phyloP scores from a whole-genome alignment of 1,140 invertebrate species.

The Neelides sp. region DNA sequence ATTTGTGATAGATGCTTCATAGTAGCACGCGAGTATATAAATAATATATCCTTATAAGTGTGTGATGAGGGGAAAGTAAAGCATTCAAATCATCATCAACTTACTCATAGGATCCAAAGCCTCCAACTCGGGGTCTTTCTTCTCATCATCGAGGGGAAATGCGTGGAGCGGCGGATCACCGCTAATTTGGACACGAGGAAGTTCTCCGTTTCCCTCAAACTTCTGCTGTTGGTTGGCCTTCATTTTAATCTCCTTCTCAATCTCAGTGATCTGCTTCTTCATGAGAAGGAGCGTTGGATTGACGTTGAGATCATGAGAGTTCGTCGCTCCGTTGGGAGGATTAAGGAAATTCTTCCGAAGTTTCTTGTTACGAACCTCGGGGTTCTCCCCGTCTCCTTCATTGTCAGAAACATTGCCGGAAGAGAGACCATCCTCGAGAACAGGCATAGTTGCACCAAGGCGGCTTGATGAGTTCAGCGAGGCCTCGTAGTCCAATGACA shows the following conservation, averaged over 20 bases:
- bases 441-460: conserved; percentile 66
- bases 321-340: conserved; percentile 14
- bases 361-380: conserved; percentile 30
- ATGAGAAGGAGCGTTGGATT: conserved; percentile 47
- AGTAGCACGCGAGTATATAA: no score
- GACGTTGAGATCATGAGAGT: conserved; percentile 20
- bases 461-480: conserved; percentile 35
- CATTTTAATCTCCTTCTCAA: conserved; percentile 56
- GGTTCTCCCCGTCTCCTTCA: conserved; percentile 56
- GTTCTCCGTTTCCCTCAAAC: no score
- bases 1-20: no score
- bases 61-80: neutral
- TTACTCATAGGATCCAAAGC: conserved; percentile 47
- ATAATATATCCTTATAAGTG: no score
- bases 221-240: conserved; percentile 38
- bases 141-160: no score
- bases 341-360: conserved; percentile 19
- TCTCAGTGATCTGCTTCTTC: conserved; percentile 60
- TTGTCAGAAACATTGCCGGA: conserved; percentile 83
- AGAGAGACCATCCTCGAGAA: conserved; percentile 85
- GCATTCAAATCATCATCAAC: conserved; percentile 7
- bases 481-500: conserved; percentile 45
- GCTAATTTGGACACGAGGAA: no score
- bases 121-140: conserved; percentile 46
- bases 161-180: no score